phyloP scores from a whole-genome alignment of 1,140 invertebrate genomes.

The Drosophila takahashii region DNA sequence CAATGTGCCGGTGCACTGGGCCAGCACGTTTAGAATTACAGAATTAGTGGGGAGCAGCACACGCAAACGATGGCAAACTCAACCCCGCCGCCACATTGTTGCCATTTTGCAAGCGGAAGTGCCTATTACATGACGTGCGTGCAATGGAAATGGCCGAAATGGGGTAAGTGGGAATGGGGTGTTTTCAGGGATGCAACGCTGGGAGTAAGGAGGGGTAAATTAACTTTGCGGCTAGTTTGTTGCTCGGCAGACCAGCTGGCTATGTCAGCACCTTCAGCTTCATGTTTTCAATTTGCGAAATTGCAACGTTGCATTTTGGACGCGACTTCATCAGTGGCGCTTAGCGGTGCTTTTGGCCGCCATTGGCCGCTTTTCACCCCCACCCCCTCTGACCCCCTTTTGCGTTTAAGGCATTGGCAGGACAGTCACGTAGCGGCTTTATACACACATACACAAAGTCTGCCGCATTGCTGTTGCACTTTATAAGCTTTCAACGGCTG shows the following conservation, averaged over 20 bases:
- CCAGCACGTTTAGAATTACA: conserved; percentile 66
- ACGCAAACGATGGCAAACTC: background rate
- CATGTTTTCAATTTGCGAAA: conserved; percentile 78
- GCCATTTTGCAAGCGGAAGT: conserved; percentile 71
- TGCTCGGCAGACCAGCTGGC: conserved; percentile 18
- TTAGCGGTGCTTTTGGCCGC: conserved; percentile 32
- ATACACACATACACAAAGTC: conserved; percentile 29
- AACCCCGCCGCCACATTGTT: conserved; percentile 37
- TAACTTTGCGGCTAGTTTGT: conserved; percentile 73
- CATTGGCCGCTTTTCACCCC: background rate
- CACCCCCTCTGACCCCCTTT: background rate
- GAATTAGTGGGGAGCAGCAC: conserved; percentile 59
- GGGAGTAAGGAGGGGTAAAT: conserved; percentile 38
- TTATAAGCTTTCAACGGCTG: conserved; percentile 62
- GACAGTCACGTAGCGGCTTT: conserved; percentile 58
- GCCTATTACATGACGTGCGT: conserved; percentile 70
- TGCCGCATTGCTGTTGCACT: conserved; percentile 48
- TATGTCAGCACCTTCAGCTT: conserved; percentile 48
- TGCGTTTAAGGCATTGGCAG: conserved; percentile 47
- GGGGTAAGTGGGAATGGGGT: background rate
- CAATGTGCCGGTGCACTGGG: conserved; percentile 38
- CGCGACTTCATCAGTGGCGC: conserved; percentile 61
- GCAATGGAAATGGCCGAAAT: conserved; percentile 34
- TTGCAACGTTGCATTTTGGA: conserved; percentile 70
- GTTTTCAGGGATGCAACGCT: background rate